A percentile compares a stretch with the other conserved stretches of the same genome.
Conservation (phyloP, 2,113 vertebrate genomes). For the Cavia aperea region DNA sequence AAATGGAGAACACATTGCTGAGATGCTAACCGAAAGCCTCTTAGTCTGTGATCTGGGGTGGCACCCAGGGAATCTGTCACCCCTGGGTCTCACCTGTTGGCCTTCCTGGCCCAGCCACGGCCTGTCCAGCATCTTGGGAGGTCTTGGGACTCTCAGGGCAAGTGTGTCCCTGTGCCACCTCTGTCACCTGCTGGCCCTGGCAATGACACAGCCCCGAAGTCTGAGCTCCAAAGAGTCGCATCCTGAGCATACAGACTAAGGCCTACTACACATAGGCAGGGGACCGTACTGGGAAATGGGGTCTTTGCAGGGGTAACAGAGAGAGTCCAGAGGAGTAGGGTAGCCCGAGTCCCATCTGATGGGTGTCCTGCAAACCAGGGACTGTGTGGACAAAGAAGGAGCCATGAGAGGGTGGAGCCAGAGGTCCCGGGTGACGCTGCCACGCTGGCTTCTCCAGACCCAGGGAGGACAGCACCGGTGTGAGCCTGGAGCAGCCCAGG, state of each 20-base stretch:
- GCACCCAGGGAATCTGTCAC: accelerated
- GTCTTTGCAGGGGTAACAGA: background rate
- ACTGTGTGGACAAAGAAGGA: background rate
- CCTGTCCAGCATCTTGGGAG: background rate
- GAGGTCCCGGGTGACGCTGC: background rate
- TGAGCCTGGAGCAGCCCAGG: background rate
- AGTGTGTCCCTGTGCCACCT: background rate
- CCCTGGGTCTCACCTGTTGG: too few relatives aligned
- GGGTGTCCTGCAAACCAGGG: background rate
- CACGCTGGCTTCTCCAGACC: background rate
- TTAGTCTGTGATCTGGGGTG: background rate
- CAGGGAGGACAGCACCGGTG: background rate
- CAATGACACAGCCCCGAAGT: background rate
- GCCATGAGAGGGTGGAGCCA: accelerated
- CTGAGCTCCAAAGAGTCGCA: background rate
- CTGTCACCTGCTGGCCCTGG: background rate
- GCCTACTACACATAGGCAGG: accelerated
- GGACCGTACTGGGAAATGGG: background rate
- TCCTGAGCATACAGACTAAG: accelerated
- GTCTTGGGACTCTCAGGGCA: background rate
- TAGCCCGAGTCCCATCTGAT: accelerated
- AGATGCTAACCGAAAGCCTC: background rate
- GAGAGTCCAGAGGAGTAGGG: background rate
- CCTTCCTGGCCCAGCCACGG: accelerated
- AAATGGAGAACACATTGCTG: background rate